A percentile compares a stretch with the other conserved stretches of the same genome.
Evolutionary conservation across 30 jellyfish, hydroid and myxozoan genomes (phyloP).

Genomic region (Pseudorhiza aurosa): DNA sequence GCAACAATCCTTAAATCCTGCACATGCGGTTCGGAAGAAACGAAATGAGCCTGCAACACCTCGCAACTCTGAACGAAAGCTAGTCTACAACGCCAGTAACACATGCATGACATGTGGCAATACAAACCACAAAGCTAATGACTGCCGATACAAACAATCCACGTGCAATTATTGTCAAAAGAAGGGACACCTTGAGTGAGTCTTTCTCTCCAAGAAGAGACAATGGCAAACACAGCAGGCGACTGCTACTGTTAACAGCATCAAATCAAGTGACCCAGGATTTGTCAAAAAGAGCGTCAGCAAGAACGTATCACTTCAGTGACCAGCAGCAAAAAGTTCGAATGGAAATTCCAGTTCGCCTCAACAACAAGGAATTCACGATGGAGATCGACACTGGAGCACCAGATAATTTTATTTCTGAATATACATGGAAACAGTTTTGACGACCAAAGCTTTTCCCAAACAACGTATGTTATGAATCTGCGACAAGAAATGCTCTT

Average conservation of each 20-base stretch:
- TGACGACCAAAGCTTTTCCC: slow-evolving; percentile 46
- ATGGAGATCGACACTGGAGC: slow-evolving; percentile 38
- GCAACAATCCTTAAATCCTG: slow-evolving; percentile 30
- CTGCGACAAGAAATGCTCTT: slow-evolving; percentile 26
- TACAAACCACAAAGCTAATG: slow-evolving; percentile 26
- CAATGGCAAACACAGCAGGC: not conserved
- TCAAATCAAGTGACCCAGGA: slow-evolving; percentile 24
- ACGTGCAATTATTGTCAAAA: slow-evolving; percentile 26
- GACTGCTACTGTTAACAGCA: slow-evolving; percentile 17
- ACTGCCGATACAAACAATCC: slow-evolving; percentile 27
- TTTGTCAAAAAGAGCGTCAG: not conserved
- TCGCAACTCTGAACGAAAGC: slow-evolving; percentile 19
- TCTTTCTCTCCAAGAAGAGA: slow-evolving; percentile 42
- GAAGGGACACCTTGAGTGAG: slow-evolving; percentile 42
- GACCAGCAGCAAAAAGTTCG: slow-evolving; percentile 1
- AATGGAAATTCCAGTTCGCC: slow-evolving; percentile 17
- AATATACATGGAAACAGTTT: slow-evolving; percentile 1
- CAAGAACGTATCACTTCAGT: slow-evolving; percentile 48
- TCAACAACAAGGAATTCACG: slow-evolving; percentile 25
- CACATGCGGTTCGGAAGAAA: slow-evolving; percentile 26
- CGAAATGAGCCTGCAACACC: slow-evolving; percentile 9
- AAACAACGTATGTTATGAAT: slow-evolving; percentile 13
- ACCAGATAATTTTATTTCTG: slow-evolving; percentile 4
- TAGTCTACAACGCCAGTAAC: slow-evolving; percentile 17
- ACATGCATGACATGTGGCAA: slow-evolving; percentile 45